Evolutionary conservation across 2,797 vertebrate genomes (phyloP), one percentile per base, ranked within the genome.

Genomic region (Pangasius sanitwongsei): DNA sequence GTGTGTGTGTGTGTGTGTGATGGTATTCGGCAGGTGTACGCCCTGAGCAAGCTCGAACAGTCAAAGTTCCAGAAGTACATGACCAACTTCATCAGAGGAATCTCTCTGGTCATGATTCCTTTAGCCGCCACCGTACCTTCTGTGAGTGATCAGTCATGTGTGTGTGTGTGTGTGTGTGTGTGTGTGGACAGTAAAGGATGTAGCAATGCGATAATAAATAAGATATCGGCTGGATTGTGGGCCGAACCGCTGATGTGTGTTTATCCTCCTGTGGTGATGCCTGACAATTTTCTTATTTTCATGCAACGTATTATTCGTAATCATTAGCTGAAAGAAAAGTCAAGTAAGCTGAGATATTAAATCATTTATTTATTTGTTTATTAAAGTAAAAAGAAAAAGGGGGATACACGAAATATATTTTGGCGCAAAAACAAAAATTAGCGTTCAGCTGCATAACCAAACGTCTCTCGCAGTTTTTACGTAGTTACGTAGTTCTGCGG

Each of bases 91-190:
- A 93, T 98, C 59, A 94, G 98, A 6, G 94, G 87, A 0, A 9
- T 98, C 23, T 97, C 97, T 0, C 34, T 99, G 25, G 16, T 97
- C 59, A 99, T 99, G 97, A 93, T 99, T 50, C 98, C 98, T 2
- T 48, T 99, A 25, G 97, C 98, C 1, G 97, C 97, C 0, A 92
- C 95, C 0, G 97, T 99, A 2, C 98, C 98, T 2, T 98, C 98
- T 0, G 98, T 99, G 93, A 97, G 97, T 87, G 18, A 41, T 61
- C 23, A 23, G 77, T 12, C 6, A 5, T 41, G 55, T 69, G 44
- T 34, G 63, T 34, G 44, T 69, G 63, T 25, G 82, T 50, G 61
- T 48, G 59, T 63, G 23, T 41, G 16, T 41, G 80, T 82, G 18
- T 48, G 34, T 3, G 70, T 5, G 15, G 13, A n/a, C 65, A 31